A percentile compares a stretch with the other conserved stretches of the same genome.
Conservation (phyloP, 2,113 vertebrate genomes). For the Lichenostomus cassidix region DNA sequence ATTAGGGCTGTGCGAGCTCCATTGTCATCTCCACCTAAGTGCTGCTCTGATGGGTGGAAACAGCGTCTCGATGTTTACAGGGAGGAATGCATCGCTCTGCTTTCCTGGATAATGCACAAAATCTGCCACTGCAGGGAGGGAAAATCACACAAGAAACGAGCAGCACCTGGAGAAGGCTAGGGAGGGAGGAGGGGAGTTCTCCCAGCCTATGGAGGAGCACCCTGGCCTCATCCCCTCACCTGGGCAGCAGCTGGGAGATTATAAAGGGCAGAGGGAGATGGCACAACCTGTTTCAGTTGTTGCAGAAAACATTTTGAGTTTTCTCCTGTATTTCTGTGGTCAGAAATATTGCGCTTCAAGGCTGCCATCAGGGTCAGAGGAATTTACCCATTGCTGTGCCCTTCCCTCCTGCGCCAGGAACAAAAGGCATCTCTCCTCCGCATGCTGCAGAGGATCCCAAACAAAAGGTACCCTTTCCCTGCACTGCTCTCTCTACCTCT, state of each 20-base stretch:
- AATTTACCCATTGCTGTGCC: fast-evolving
- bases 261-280: background rate
- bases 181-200: background rate
- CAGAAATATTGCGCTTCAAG: fast-evolving
- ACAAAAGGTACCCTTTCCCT: background rate
- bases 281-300: fast-evolving
- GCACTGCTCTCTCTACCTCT: background rate
- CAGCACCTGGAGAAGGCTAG: background rate
- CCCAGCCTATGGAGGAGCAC: background rate
- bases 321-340: background rate
- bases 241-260: background rate
- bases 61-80: background rate
- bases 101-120: background rate
- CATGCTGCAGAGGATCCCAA: background rate
- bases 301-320: background rate
- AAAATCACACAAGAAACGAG: fast-evolving
- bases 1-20: background rate
- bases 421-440: background rate
- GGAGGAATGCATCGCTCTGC: background rate
- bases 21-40: slow-evolving; percentile 38
- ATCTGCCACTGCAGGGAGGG: background rate
- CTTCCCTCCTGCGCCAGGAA: background rate
- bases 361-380: fast-evolving
- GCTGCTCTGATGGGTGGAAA: slow-evolving; percentile 34
- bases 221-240: background rate